Evolutionary conservation across 2,888 invertebrate species (phyloP), one percentile per base, ranked within the genome.

Genomic region (Scaptomyza flava): DNA sequence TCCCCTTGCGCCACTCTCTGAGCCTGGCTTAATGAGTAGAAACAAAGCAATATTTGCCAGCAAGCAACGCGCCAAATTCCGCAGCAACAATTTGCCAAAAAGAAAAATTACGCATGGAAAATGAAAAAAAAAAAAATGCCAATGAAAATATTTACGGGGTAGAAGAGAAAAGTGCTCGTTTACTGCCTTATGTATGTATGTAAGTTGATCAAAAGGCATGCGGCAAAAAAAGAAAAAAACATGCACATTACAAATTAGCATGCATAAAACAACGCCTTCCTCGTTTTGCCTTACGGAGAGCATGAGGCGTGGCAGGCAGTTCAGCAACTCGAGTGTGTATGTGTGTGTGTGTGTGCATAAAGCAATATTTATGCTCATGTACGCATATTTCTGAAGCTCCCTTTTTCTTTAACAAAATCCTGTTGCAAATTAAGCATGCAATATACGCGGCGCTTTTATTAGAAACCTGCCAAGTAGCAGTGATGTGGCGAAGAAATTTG

Each of bases 241-340:
- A 80, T 86, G 81, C 85, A 81, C 72, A 87, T 87, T 79, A 81
- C 82, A 81, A 81, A 81, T 81, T 84, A 84, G 87, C 81, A 87
- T 84, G 87, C 79, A 81, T 84, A 79, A 84, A 79, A 65, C 79
- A 77, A 74, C 54, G 69, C 30, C 45, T 42, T 43, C 47, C 23
- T 23, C 9, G 31, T 33, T 11, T 20, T 14, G n/a, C 23, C 31
- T 43, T 33, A 14, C 36, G 17, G 60, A 23, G 23, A 23, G 56
- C 2, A 17, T 8, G 7, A 14, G 67, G 54, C 54, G 57, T 67
- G 47, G 12, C 68, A 68, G 42, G 12, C 61, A 59, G 17, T 17
- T 17, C 17, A 17, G 36, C 17, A 34, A 30, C 43, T 33, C 20
- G 23, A 48, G 38, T 57, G 34, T 59, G 38, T 34, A 1, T 23